Evolutionary conservation across 2,113 vertebrate genomes (phyloP), one percentile per base, ranked within the genome.

Genomic region (Ailuropoda melanoleuca): DNA sequence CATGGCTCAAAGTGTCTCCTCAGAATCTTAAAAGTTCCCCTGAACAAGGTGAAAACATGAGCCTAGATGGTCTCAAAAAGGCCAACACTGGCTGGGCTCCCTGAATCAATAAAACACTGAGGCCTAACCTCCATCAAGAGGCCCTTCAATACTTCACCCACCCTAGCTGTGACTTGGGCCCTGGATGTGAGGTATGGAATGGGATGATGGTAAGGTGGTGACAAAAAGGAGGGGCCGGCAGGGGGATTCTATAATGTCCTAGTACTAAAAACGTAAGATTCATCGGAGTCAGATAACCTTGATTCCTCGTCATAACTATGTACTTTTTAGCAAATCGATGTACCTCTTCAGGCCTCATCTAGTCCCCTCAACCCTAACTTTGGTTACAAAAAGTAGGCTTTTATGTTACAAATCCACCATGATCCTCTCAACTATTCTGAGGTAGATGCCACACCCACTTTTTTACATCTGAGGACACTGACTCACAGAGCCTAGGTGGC

Each of bases 391-490:
- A 93, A 85, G 62, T 43, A 88, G 26, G 86, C 66, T 53, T 77
- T 77, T 83, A 43, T 53, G 75, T 85, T 92, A 90, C 66, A 88
- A 64, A 91, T 31, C 15, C 66, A 56, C 66, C 1, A 1, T 53
- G 43, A 90, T 39, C 34, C 43, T 93, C 66, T 78, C 90, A 68
- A 82, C 56, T 87, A 77, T 4, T 95, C 70, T 96, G 75, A 97
- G 72, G 94, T 88, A 81, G 29, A 88, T 37, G 95, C 95, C 98
- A 97, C 97, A 94, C 92, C 95, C 94, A 95, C 90, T n/a, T 88
- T 78, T 68, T 43, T 17, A 80, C 56, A 72, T 26, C 75, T 56
- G 81, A 93, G 50, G 68, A 84, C 31, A 96, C 50, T 92, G 96
- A 96, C 87, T 96, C 97, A 94, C 48, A 84, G 89, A 62, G 90